Conservation (phyloP, 2,113 vertebrate species). For the Lota lota region DNA sequence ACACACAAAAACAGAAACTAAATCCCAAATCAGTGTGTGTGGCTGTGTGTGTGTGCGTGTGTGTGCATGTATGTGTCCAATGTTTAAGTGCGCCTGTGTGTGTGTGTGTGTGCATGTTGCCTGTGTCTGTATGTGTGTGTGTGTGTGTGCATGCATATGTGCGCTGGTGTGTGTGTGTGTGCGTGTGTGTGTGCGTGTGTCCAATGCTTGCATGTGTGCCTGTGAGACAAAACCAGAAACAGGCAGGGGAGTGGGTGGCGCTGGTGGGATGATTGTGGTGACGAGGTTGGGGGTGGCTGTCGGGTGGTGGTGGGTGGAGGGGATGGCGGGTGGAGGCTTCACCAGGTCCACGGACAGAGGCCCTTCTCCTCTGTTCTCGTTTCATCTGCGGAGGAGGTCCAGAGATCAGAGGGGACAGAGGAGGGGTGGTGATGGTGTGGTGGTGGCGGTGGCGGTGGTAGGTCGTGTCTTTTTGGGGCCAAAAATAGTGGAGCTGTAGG, state of each 20-base stretch:
- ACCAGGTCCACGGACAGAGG: no score
- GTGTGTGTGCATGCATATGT: neutral
- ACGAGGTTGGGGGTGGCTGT: no score
- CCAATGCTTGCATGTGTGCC: no score
- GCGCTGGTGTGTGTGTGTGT: constrained; percentile 42
- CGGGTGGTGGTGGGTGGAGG: no score
- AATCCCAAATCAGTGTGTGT: neutral
- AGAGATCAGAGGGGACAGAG: constrained; percentile 59
- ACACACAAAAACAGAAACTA: neutral
- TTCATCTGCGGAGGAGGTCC: constrained; percentile 76
- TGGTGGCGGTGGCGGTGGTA: neutral
- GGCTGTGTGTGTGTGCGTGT: neutral
- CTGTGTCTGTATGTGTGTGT: neutral
- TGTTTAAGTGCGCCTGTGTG: neutral
- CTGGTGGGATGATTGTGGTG: no score
- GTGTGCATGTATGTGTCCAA: no score
- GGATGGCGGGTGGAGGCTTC: no score
- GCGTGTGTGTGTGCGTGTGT: no score
- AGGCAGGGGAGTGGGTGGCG: no score
- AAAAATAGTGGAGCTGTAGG: constrained; percentile 60
- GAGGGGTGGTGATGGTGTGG: constrained; percentile 11
- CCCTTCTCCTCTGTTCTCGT: constrained; percentile 26
- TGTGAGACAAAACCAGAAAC: no score
- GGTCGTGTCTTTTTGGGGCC: constrained; percentile 52
- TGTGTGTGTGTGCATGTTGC: neutral